phyloP scores from a whole-genome alignment of 2,888 invertebrate genomes.

The Latrodectus elegans region DNA sequence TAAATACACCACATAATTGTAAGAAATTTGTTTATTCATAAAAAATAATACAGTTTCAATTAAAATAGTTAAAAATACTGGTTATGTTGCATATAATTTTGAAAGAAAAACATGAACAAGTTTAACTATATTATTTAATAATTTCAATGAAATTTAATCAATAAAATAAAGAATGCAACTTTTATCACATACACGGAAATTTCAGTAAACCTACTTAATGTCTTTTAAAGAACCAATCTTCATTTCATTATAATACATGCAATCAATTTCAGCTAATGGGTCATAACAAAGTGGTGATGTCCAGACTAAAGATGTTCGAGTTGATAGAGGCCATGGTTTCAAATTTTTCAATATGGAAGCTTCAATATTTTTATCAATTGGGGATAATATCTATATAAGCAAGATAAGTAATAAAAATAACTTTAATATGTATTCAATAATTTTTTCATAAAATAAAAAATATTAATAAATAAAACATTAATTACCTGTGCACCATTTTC shows the following conservation, averaged over 20 bases:
- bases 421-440: background rate
- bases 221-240: background rate
- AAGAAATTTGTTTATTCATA: too few relatives aligned
- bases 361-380: conserved; percentile 91
- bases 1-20: too few relatives aligned
- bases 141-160: too few relatives aligned
- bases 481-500: conserved; percentile 88
- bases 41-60: too few relatives aligned
- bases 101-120: too few relatives aligned
- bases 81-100: too few relatives aligned
- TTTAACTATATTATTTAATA: too few relatives aligned
- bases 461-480: conserved; percentile 16
- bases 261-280: conserved; percentile 82
- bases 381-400: conserved; percentile 86
- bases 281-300: conserved; percentile 80
- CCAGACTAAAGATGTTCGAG: conserved; percentile 82
- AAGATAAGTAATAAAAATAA: background rate
- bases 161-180: too few relatives aligned
- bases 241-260: conserved; percentile 81
- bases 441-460: background rate
- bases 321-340: conserved; percentile 84
- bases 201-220: background rate
- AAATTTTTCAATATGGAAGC: conserved; percentile 84
- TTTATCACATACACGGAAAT: too few relatives aligned
- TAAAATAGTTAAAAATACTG: too few relatives aligned